Base-by-base conservation (phyloP, 2,797 vertebrate genomes). In the Sebastes baramenuke region DNA sequence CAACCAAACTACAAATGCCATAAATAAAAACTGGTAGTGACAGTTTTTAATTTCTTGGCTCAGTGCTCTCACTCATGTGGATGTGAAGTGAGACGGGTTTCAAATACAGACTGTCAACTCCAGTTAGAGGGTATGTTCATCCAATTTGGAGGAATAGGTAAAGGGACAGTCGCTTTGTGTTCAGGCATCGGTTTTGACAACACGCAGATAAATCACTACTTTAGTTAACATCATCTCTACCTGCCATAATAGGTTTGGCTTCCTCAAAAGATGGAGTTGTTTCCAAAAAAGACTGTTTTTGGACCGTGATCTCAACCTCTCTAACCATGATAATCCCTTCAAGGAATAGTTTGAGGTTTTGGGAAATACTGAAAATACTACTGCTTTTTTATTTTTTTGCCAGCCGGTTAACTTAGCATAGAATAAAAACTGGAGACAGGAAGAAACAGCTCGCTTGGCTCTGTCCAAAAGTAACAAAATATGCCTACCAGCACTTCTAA, bases 41-140 rank as follows among this genome's bases (percentile, higher is more conserved):
- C 64, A 72, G 62, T 70, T 59, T 77, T 59, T 46, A 20, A 58
- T 78, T 72, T 86, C 67, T 82, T 72, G 79, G 79, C 67, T 79
- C 70, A 70, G 67, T 69, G 71, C 82, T 55, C 62, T 69, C 61
- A 56, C 42, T 85, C 59, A 11, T 58, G 65, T 68, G 55, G 75
- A 77, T 27, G 22, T 62, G 65, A 77, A 58, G 46, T 58, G 77
- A 82, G 67, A 72, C 3, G 13, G 46, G 32, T 46, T 65, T 77
- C 32, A 60, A 76, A 83, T 55, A 30, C 58, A 75, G 20, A 38
- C 74, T 71, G 77, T 85, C 77, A 27, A 2, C 74, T 79, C 75
- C 32, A 24, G 8, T 79, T 79, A 73, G 67, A 46, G 25, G 32
- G 12, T 2, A 20, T 76, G 56, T 68, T 79, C 75, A 79, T 83